Percentiles rank a stretch among this genome's conserved stretches.
Evolutionary conservation across 2,797 vertebrate species (phyloP).

Genomic region (Muscicapa striata): DNA sequence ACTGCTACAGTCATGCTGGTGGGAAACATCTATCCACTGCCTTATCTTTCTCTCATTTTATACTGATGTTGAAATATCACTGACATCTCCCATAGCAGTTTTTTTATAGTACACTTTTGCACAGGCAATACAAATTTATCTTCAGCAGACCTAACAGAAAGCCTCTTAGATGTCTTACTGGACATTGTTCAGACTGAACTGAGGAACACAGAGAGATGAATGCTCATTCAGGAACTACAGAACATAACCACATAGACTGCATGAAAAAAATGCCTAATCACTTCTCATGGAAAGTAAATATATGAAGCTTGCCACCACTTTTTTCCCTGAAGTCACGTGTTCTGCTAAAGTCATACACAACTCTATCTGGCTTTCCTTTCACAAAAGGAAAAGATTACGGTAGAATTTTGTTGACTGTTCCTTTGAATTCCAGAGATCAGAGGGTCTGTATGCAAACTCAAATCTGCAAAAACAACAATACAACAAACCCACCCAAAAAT

Average conservation of each 20-base stretch:
- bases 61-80: neutral
- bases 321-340: neutral
- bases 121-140: neutral
- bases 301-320: neutral
- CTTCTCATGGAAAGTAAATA: neutral
- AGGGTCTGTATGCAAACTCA: neutral
- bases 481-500: neutral
- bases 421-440: neutral
- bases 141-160: neutral
- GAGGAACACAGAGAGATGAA: neutral
- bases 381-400: neutral
- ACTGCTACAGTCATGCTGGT: neutral
- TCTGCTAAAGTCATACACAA: neutral
- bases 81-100: neutral
- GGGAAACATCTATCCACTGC: slow-evolving; percentile 19
- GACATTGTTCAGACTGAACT: neutral
- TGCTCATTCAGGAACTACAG: neutral
- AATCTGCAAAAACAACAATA: neutral
- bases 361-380: neutral
- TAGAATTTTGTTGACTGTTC: neutral
- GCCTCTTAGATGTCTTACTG: neutral
- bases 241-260: neutral
- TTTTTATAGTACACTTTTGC: neutral
- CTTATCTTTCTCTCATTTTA: neutral
- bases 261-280: neutral